Evolutionary conservation across 2,113 vertebrate species (phyloP), one percentile per base, ranked within the genome.

Genomic region (Lethenteron camtschaticum): DNA sequence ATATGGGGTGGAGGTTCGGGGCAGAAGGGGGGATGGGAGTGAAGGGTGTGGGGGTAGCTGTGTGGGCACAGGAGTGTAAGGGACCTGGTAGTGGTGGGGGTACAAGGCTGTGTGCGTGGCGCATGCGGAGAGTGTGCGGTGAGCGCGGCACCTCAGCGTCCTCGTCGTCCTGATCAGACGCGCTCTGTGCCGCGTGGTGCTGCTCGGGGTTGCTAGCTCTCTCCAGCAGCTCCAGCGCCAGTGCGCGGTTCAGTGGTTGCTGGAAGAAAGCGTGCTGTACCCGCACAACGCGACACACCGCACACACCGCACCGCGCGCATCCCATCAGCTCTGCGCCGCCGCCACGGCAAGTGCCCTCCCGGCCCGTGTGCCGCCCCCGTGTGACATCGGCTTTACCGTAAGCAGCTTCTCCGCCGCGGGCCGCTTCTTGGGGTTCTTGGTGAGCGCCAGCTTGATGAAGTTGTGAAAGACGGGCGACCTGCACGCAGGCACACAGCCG

Each of bases 381-480:
- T 2, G 63, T 66, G 9, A 9, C 10, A 11, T n/a, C 24, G 63
- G 2, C 16, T 63, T 84, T 72, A 90, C 88, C 2, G 79, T 79
- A 68, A 92, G 84, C 81, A 89, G 82, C 79, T 92, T 91, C 75
- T 78, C 76, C 58, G 88, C 87, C 1, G 80, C 72, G 1, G 88
- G 88, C 71, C 89, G 83, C 76, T 88, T 92, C 80, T 86, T 92
- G 8, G 88, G 84, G 75, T 81, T 92, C 77, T 85, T 86, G 72
- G 87, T 87, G 71, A 92, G 75, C 74, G 85, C 82, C 73, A 84
- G 76, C 73, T 92, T 90, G 69, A 90, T 78, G 74, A 92, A 90
- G 77, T 85, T 87, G 71, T 92, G 86, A 75, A 90, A 90, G 2
- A 72, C 75, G n/a, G 84, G 75, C 0, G 86, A 83, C 87, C 89